Conservation (phyloP, 2,888 invertebrate species). For the Euphydryas editha region DNA sequence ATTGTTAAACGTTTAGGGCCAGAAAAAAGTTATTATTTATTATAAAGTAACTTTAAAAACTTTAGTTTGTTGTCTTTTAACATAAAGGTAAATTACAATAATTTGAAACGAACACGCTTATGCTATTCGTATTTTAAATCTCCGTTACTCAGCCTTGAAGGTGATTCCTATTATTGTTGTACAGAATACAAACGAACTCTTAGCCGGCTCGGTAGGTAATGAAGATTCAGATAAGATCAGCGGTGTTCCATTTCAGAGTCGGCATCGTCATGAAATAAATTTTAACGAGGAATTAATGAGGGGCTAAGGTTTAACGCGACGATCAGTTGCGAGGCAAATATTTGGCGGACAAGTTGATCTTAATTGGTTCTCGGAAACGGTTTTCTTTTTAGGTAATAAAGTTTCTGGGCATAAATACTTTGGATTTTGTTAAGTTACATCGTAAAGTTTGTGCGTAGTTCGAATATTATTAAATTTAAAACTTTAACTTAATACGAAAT, state of each 20-base stretch:
- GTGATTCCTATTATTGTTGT: constrained; percentile 5
- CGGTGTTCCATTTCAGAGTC: constrained; percentile 42
- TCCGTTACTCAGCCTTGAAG: constrained; percentile 1
- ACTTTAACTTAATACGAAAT: too few species aligned
- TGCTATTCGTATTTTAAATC: not conserved
- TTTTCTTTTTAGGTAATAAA: constrained; percentile 26
- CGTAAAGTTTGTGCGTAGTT: constrained; percentile 12
- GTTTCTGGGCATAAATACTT: constrained; percentile 13
- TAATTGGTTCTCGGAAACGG: constrained; percentile 60
- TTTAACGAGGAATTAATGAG: constrained; percentile 69
- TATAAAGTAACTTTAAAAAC: too few species aligned
- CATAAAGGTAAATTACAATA: not conserved
- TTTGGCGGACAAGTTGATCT: constrained; percentile 53
- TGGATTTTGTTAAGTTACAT: constrained; percentile 3
- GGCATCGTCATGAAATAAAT: constrained; percentile 52
- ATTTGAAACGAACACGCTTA: constrained; percentile 9
- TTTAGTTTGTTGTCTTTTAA: too few species aligned
- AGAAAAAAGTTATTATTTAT: too few species aligned
- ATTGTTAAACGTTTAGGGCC: too few species aligned
- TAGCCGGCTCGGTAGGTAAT: constrained; percentile 24
- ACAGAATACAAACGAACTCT: constrained; percentile 14
- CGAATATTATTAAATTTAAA: not conserved
- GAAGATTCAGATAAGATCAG: constrained; percentile 40
- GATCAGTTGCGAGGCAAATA: constrained; percentile 46
- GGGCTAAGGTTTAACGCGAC: constrained; percentile 49